Evolutionary conservation across 2,888 invertebrate species (phyloP).

Genomic region (Phragmatobia fuliginosa): DNA sequence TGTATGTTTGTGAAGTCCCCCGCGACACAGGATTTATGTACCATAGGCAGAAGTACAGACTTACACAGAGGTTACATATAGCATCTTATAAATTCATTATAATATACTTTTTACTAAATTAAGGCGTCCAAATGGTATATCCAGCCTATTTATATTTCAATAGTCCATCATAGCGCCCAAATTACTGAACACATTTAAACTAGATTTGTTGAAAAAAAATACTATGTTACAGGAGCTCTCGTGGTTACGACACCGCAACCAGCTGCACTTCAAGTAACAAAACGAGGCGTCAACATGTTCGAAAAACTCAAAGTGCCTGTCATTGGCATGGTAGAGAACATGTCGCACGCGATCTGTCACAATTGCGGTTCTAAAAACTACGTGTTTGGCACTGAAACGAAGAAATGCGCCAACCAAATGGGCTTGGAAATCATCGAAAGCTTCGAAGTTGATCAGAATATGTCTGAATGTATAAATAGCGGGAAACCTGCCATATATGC

Average conservation of each 20-base stretch:
- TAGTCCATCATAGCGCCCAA: no score
- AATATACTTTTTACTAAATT: no score
- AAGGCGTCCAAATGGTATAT: no score
- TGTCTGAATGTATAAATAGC: constrained; percentile 90
- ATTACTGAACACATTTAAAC: no score
- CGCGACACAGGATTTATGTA: no score
- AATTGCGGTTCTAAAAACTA: constrained; percentile 91
- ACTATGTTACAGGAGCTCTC: constrained; percentile 88
- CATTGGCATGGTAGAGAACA: constrained; percentile 96
- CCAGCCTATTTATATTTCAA: no score
- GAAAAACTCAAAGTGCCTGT: constrained; percentile 93
- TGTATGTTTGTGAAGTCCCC: no score
- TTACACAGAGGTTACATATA: no score
- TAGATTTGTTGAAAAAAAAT: no score
- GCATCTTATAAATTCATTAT: no score
- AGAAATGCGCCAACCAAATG: constrained; percentile 88
- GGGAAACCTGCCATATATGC: constrained; percentile 92
- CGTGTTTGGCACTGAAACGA: constrained; percentile 90
- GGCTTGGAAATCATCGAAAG: constrained; percentile 89
- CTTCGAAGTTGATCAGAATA: constrained; percentile 90
- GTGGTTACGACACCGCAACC: constrained; percentile 97
- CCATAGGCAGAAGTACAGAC: no score
- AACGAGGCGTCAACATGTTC: constrained; percentile 95
- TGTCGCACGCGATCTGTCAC: constrained; percentile 93
- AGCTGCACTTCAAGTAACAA: constrained; percentile 94